phyloP scores from a whole-genome alignment of 2,113 vertebrate genomes.

The Plecotus auritus region DNA sequence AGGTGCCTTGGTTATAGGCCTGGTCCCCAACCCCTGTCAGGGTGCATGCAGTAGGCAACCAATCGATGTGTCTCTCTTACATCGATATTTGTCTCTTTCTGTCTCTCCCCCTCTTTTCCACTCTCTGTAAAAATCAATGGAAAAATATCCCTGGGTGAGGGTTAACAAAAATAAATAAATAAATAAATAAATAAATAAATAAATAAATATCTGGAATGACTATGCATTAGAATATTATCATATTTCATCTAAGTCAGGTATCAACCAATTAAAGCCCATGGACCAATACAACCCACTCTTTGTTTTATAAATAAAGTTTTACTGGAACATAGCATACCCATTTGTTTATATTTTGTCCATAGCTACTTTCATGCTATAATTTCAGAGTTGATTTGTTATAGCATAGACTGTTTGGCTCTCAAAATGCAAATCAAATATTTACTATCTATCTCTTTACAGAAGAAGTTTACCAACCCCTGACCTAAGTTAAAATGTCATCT shows the following conservation, averaged over 20 bases:
- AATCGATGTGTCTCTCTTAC: no score
- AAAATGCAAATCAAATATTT: not conserved
- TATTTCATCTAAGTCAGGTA: not conserved
- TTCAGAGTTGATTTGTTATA: not conserved
- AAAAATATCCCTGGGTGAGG: no score
- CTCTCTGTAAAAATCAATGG: no score
- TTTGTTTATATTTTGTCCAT: not conserved
- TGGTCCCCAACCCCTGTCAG: no score
- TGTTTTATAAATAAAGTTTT: conserved; percentile 22
- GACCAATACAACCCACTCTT: not conserved
- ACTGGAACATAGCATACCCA: not conserved
- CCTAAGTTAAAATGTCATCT: not conserved
- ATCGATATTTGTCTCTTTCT: no score
- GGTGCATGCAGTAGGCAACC: no score
- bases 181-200: no score
- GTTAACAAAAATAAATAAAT: no score
- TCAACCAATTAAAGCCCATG: not conserved
- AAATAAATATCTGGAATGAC: not conserved
- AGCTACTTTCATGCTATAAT: not conserved
- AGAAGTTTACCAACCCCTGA: not conserved
- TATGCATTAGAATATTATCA: not conserved
- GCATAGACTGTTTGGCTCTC: not conserved
- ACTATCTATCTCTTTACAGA: not conserved
- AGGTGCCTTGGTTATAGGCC: no score
- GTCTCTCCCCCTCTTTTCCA: no score